Conservation (phyloP, 2,888 invertebrate species). For the Pseudococcus jackbeardsleyi region DNA sequence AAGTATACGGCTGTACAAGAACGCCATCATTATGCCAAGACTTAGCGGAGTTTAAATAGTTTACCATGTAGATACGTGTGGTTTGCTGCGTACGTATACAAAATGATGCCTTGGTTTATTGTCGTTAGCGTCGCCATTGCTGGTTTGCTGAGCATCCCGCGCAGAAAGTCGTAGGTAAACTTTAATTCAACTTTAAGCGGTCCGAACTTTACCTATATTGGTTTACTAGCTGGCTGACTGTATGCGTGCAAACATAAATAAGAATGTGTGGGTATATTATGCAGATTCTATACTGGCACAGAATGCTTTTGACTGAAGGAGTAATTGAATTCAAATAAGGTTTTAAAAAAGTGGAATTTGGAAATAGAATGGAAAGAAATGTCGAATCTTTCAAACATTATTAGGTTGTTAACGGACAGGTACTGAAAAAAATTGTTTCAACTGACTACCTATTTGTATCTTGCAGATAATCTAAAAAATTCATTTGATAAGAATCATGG, state of each 20-base stretch:
- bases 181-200: slow-evolving; percentile 28
- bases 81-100: not conserved
- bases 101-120: slow-evolving; percentile 8
- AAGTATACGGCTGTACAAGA: not conserved
- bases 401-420: no score
- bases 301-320: no score
- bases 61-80: slow-evolving; percentile 1
- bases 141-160: not conserved
- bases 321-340: no score
- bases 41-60: not conserved
- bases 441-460: no score
- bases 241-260: not conserved
- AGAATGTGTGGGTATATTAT: not conserved
- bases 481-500: no score
- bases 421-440: no score
- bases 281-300: no score
- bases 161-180: not conserved
- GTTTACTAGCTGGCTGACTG: not conserved
- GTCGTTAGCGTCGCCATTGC: not conserved
- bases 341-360: no score
- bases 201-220: not conserved
- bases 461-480: no score
- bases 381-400: no score
- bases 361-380: no score
- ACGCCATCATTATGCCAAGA: not conserved